Conservation (phyloP, 2,797 vertebrate genomes). For the Triplophysa bombifrons region DNA sequence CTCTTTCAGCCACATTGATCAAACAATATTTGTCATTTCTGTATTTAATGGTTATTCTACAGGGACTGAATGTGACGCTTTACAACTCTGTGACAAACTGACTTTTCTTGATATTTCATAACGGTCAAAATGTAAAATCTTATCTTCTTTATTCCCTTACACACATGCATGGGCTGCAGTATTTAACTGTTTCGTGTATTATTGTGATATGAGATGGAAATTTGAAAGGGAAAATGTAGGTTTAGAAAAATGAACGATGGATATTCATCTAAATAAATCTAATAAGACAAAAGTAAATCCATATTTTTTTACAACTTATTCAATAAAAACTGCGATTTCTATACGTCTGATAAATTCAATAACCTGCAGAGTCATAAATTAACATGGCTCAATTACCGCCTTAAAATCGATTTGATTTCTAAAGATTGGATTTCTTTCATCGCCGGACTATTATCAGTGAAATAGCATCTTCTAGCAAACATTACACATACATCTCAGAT, state of each 20-base stretch:
- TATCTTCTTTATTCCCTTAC: not conserved
- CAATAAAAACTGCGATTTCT: no score
- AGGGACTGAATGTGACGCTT: not conserved
- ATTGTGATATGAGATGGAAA: slow-evolving; percentile 45
- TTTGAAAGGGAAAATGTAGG: slow-evolving; percentile 34
- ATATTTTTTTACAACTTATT: no score
- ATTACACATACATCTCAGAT: not conserved
- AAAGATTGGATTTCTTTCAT: not conserved
- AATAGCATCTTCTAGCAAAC: not conserved
- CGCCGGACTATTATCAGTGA: not conserved
- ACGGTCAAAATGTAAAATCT: not conserved
- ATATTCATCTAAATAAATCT: not conserved
- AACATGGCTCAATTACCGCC: no score
- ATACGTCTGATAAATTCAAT: no score
- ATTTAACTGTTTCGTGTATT: slow-evolving; percentile 46
- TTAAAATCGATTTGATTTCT: no score
- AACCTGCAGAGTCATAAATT: no score
- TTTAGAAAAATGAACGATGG: not conserved
- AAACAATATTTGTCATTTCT: no score
- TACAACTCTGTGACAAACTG: not conserved
- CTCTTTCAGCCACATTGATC: no score
- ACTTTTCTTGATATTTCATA: not conserved
- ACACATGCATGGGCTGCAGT: slow-evolving; percentile 18
- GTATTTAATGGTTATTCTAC: no score
- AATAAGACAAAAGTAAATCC: not conserved